These are phyloP conservation scores for Mus caroli DNA, from an alignment of 2,797 vertebrate species.

Conservation along the genomic window DNA sequence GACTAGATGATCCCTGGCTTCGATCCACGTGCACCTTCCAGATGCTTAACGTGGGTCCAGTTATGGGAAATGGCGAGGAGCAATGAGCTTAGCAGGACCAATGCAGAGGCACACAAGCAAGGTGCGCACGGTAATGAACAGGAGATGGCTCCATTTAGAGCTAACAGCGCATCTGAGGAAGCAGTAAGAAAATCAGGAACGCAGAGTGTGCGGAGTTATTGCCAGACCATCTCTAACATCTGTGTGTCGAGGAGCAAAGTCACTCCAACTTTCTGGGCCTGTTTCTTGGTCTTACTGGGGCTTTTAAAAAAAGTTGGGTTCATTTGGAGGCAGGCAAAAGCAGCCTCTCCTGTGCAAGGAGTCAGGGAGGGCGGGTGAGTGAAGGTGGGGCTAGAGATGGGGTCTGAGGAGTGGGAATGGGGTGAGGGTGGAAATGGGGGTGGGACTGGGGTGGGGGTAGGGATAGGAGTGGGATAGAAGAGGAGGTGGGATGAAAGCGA, in stretches of 20 bases:
- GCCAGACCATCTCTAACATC: neutral
- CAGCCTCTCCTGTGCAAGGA: neutral
- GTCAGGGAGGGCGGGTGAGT: too few relatives aligned
- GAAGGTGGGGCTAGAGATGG: too few relatives aligned
- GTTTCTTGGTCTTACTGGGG: neutral
- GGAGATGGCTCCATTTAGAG: neutral
- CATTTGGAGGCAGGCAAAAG: neutral
- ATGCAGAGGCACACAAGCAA: neutral
- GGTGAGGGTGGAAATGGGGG: too few relatives aligned
- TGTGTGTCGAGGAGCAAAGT: neutral
- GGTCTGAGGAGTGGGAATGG: too few relatives aligned
- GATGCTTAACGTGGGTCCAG: neutral
- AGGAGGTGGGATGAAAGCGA: too few relatives aligned
- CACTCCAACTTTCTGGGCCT: neutral
- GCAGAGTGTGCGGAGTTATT: neutral
- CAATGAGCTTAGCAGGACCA: neutral
- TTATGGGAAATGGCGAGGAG: neutral
- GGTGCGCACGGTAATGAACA: fast-evolving
- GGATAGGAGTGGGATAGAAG: too few relatives aligned
- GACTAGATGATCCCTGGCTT: neutral
- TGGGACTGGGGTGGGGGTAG: too few relatives aligned
- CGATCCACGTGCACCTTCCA: neutral
- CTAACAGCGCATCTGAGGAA: neutral
- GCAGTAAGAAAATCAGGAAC: neutral
- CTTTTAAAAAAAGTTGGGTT: neutral